Base-by-base conservation (phyloP, 2,888 invertebrate genomes). In the Sarcophaga variegata region DNA sequence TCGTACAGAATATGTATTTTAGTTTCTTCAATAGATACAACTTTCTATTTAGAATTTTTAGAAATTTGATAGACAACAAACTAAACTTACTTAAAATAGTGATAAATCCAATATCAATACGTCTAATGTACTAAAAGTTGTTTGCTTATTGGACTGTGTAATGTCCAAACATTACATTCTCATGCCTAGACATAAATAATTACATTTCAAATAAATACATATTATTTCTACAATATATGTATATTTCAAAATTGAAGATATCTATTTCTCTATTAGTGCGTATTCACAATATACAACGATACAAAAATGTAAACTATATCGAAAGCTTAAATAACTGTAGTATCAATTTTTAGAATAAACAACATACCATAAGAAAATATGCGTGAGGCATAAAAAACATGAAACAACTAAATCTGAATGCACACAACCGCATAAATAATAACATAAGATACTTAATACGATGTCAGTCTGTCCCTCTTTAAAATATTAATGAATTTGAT, bases 311-410 rank as follows among this genome's bases (percentile, higher is more conserved):
- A 86, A 83, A 83, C 83, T 74, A 27, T 78, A 78, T 70, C 72
- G 83, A 81, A 60, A 83, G 77, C 67, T 71, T 67, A 66, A 25
- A 75, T 86, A 77, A 72, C 54, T 72, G 66, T 77, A 62, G 83
- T 37, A 37, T 37, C 37, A 78, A 75, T 83, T 83, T 86, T 77
- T 81, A 81, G 83, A 81, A 74, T 20, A 63, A 86, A 69, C 81
- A 81, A 81, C 83, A 86, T 86, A 81, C 86, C 86, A 86, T 83
- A 47, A 47, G 75, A 81, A 74, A 79, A 70, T 47, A 80, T 82
- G 79, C 79, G 74, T 71, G 4, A 11, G 25, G 3, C 17, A 22
- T 47, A 70, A 70, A 25, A 54, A 22, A 49, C 22, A n/a, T 59
- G 1, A 14, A 25, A 49, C 49, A 20, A 75, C 20, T 69, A n/a